phyloP scores from a whole-genome alignment of 2,797 vertebrate species.

The Sebastes itinus region DNA sequence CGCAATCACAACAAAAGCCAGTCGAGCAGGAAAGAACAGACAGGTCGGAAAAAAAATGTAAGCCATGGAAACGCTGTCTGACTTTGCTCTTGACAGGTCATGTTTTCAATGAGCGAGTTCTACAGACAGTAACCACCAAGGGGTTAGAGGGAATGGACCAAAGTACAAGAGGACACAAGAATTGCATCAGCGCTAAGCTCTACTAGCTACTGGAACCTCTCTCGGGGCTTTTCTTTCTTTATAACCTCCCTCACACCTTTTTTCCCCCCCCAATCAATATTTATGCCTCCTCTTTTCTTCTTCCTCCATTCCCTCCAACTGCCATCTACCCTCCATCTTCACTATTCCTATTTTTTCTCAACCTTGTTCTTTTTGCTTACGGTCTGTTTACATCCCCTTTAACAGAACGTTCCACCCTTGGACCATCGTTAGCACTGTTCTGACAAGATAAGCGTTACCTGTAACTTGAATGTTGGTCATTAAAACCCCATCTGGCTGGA shows the following conservation, averaged over 20 bases:
- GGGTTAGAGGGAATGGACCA: slow-evolving; percentile 14
- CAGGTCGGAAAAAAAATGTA: not conserved
- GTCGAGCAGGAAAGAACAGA: slow-evolving; percentile 44
- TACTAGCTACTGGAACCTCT: not conserved
- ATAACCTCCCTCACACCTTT: not conserved
- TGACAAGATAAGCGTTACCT: not conserved
- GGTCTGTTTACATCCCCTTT: not conserved
- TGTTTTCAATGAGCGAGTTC: slow-evolving; percentile 49
- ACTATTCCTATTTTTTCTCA: not conserved
- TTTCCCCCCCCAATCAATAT: not conserved
- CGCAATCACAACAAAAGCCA: slow-evolving; percentile 59
- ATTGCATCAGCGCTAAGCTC: slow-evolving; percentile 14
- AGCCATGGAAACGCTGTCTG: slow-evolving; percentile 13
- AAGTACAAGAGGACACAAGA: slow-evolving; percentile 19
- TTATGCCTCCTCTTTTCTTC: not conserved
- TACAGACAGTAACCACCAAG: slow-evolving; percentile 29
- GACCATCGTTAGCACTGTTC: not conserved
- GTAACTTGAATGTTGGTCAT: not conserved
- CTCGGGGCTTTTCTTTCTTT: not conserved
- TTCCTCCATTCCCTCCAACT: not conserved
- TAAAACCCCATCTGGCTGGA: not conserved
- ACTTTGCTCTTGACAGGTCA: slow-evolving; percentile 42
- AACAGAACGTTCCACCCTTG: not conserved
- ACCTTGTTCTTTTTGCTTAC: not conserved
- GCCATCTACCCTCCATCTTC: not conserved